Percentiles rank a stretch among this genome's conserved stretches.
phyloP scores from a whole-genome alignment of 1,140 invertebrate species.

The Philotrypesis tridentata region DNA sequence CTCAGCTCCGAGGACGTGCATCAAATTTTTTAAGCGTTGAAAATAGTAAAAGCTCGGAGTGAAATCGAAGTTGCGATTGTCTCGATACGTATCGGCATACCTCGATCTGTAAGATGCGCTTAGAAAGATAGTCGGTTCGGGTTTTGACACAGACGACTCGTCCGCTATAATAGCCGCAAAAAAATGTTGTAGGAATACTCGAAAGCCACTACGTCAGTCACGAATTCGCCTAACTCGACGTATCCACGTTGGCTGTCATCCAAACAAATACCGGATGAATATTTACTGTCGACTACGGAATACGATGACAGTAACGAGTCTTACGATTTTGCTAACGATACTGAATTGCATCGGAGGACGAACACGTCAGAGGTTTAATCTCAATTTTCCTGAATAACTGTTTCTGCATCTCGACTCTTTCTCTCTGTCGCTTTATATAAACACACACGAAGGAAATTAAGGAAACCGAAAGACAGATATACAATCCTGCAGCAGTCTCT shows the following conservation, averaged over 20 bases:
- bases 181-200: constrained; percentile 67
- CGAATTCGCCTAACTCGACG: constrained; percentile 60
- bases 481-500: neutral
- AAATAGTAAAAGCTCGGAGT: neutral
- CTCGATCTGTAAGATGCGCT: neutral
- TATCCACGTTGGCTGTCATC: constrained; percentile 76
- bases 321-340: constrained; percentile 48
- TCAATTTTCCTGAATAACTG: constrained; percentile 1
- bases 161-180: neutral
- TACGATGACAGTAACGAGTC: constrained; percentile 57
- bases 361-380: constrained; percentile 34
- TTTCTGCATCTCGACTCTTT: neutral
- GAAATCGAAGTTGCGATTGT: neutral
- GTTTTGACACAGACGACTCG: no score
- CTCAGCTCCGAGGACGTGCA: neutral
- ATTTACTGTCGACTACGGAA: constrained; percentile 77
- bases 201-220: constrained; percentile 60
- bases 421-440: neutral
- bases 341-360: constrained; percentile 26
- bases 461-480: neutral
- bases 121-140: neutral
- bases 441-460: no score
- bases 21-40: neutral
- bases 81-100: neutral
- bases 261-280: constrained; percentile 85